Base-by-base conservation (phyloP, 2,888 invertebrate species). In the Hofmannophila pseudospretella region DNA sequence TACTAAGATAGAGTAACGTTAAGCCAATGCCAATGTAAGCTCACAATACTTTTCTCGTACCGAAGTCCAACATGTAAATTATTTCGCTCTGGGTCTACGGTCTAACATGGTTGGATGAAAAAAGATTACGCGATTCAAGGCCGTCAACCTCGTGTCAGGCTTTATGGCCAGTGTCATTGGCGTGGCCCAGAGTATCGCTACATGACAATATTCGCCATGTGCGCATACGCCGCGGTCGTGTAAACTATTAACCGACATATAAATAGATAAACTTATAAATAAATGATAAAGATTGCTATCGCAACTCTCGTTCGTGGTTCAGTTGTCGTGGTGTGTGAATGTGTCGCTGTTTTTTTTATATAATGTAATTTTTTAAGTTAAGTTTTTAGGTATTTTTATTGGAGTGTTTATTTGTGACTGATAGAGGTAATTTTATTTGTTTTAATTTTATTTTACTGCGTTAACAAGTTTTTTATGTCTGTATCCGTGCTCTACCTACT, bases 201-300 rank as follows among this genome's bases (percentile, higher is more conserved):
- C 8, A 58, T 70, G 72, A 72, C 79, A 79, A 78, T 78, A 78
- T 79, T 79, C 71, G 79, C 80, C 65, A 78, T 71, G 73, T 69
- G 64, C 60, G 54, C 55, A 62, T 52, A 55, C 55, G 53, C 54
- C 51, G 42, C 56, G 52, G 59, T 54, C 57, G 58, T 43, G 31
- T 45, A 29, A 12, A 13, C 35, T 12, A 35, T n/a, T 16, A 26
- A 36, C 36, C 30, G 23, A 36, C 27, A 10, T 26, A 31, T 38
- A 32, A 13, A 29, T 39, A 31, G 34, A 41, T 45, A 44, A 34
- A 37, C 28, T 33, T 25, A 32, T 23, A 32, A 23, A 34, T 26
- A 23, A 10, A 26, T 16, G 13, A 34, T 25, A 32, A 23, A 32
- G 32, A 14, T 32, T 23, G 32, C 22, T 9, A 32, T 16, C 31